Evolutionary conservation across 2,888 invertebrate genomes (phyloP), one percentile per base, ranked within the genome.

Genomic region (Sclerodermus sp.): DNA sequence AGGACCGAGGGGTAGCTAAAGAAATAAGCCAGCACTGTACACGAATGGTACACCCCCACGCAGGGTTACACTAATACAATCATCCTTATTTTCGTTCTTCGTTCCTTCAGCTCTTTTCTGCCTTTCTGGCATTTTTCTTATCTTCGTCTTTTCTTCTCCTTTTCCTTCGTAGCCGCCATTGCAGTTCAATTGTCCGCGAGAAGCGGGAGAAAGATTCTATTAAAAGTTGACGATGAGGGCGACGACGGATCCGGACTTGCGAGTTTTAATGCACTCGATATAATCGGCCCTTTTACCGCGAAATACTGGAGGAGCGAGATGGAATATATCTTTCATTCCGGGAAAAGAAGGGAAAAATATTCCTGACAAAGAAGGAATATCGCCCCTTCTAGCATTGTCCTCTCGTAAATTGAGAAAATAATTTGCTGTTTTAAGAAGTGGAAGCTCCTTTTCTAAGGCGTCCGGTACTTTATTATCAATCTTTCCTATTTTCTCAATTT

Each of bases 221-320:
- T 71, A 71, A 71, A 71, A 71, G 67, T 71, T 70, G 69, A 69
- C 65, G 69, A 60, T 60, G 62, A 46, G 47, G 51, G 61, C 56
- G 55, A 45, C 55, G 61, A 55, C 55, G 55, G 53, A 59, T 58
- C 59, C 61, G 59, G 63, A 66, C 64, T 67, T 64, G 64, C 58
- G 68, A 71, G 67, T 70, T 71, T 72, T 69, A 72, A 71, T 71
- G 68, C 64, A 64, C 63, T 64, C 61, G 66, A 65, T 66, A 67
- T 71, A 71, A 70, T 70, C 68, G 66, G 70, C 59, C 66, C 67
- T 66, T 64, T 71, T 68, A 66, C 68, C 66, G 61, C 67, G 58
- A 68, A 69, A 67, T 68, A 64, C 52, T 54, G 45, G 47, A 51
- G 29, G 50, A 55, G 59, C 6, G 6, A 13, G 38, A 36, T n/a